Base-by-base conservation (phyloP, 2,888 invertebrate species). In the Syritta pipiens region DNA sequence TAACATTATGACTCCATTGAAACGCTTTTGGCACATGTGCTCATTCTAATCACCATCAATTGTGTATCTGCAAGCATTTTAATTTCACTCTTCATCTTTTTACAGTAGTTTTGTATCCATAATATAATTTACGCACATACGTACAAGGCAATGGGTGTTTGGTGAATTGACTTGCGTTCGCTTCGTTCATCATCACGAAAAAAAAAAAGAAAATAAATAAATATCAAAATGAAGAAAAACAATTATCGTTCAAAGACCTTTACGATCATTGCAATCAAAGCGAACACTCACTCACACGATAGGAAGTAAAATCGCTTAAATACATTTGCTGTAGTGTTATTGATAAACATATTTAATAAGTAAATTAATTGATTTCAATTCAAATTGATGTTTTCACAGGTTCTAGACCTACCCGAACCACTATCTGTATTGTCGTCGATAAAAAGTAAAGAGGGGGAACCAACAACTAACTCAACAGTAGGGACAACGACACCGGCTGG, bases 181-280 rank as follows among this genome's bases (percentile, higher is more conserved):
- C n/a, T n/a, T n/a, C 55, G 55, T 46, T 48, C 62, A 49, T 71
- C 49, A 49, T 44, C 57, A 65, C 59, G n/a, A n/a, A n/a, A n/a
- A n/a, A n/a, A n/a, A n/a, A n/a, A n/a, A n/a, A n/a, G n/a, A n/a
- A n/a, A n/a, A n/a, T n/a, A n/a, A n/a, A n/a, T n/a, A n/a, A n/a
- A n/a, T n/a, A n/a, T n/a, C n/a, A n/a, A n/a, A n/a, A n/a, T n/a
- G n/a, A n/a, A n/a, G n/a, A n/a, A n/a, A 53, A 20, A 40, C 53
- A 72, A 57, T 75, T 67, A 79, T 79, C 72, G 77, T 79, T 67
- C 77, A 79, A 79, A 79, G 77, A 74, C 72, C 77, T 72, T n/a
- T 37, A 44, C 53, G 65, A 42, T n/a, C 55, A 51, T 55, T 10
- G 26, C 37, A 48, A 12, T 51, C 30, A 22, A 37, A 37, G 26